Evolutionary conservation across 2,797 vertebrate genomes (phyloP).

Genomic region (Silurus aristotelis): DNA sequence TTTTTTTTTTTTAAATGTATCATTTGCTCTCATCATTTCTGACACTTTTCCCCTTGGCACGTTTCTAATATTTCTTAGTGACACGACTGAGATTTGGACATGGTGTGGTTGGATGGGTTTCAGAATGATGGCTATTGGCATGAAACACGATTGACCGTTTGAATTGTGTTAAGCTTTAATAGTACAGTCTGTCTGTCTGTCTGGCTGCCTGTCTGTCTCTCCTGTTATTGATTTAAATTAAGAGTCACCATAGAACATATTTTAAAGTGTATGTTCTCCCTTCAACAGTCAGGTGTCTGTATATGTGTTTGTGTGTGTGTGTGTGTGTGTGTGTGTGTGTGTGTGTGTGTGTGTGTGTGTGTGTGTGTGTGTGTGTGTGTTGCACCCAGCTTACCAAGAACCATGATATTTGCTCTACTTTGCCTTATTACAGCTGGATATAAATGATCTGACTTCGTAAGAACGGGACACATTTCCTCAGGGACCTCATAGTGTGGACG

Average conservation of each 20-base stretch:
- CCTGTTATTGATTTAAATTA: too few relatives aligned
- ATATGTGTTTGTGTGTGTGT: not conserved
- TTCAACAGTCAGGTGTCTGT: not conserved
- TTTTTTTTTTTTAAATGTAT: not conserved
- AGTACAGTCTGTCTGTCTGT: not conserved
- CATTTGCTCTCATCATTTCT: slow-evolving; percentile 18
- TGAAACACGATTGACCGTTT: not conserved
- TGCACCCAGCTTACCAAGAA: not conserved
- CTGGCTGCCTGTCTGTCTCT: too few relatives aligned
- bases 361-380: not conserved
- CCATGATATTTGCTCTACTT: not conserved
- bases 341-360: slow-evolving; percentile 1
- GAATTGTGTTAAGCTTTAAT: slow-evolving; percentile 13
- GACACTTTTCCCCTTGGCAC: not conserved
- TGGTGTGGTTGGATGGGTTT: not conserved
- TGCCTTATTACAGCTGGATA: not conserved
- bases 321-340: not conserved
- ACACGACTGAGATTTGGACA: slow-evolving; percentile 1
- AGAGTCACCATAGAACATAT: too few relatives aligned
- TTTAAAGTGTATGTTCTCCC: too few relatives aligned
- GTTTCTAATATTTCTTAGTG: slow-evolving; percentile 15
- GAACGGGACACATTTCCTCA: not conserved
- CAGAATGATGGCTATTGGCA: not conserved
- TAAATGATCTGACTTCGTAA: not conserved
- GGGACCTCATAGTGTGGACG: not conserved